Evolutionary conservation across 2,888 invertebrate genomes (phyloP).

Genomic region (Tenthredo notha): DNA sequence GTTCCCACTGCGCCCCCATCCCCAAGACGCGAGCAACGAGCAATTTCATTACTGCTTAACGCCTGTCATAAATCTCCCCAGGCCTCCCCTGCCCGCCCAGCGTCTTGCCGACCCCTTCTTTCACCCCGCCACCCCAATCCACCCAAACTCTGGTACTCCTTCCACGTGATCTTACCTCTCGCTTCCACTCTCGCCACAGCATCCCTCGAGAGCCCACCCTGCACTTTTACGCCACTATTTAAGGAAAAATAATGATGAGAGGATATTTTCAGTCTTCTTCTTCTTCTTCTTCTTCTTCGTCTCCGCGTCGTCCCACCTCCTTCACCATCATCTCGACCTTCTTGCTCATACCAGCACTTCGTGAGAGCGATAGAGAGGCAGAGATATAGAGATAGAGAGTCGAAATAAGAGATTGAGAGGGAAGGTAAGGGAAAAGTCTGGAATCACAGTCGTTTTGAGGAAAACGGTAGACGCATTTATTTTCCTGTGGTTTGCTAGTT

Average conservation of each 20-base stretch:
- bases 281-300: background rate
- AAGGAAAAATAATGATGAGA: conserved; percentile 66
- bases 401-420: background rate
- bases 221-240: conserved; percentile 60
- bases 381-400: background rate
- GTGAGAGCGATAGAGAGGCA: conserved; percentile 20
- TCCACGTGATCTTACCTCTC: conserved; percentile 49
- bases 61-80: conserved; percentile 79
- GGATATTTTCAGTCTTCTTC: conserved; percentile 58
- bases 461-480: conserved; percentile 38
- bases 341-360: conserved; percentile 53
- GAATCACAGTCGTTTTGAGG: conserved; percentile 48
- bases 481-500: conserved; percentile 42
- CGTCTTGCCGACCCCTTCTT: conserved; percentile 58
- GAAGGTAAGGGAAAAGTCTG: conserved; percentile 6
- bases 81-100: conserved; percentile 63
- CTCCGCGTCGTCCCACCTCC: background rate
- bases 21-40: conserved; percentile 77
- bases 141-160: conserved; percentile 57
- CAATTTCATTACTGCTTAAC: conserved; percentile 81
- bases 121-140: conserved; percentile 55
- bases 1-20: conserved; percentile 67
- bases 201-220: conserved; percentile 59
- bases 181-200: conserved; percentile 47
- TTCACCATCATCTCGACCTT: conserved; percentile 51